A percentile compares a stretch with the other conserved stretches of the same genome.
Evolutionary conservation across 2,797 vertebrate species (phyloP).

Genomic region (Enteromius unitaeniatus): DNA sequence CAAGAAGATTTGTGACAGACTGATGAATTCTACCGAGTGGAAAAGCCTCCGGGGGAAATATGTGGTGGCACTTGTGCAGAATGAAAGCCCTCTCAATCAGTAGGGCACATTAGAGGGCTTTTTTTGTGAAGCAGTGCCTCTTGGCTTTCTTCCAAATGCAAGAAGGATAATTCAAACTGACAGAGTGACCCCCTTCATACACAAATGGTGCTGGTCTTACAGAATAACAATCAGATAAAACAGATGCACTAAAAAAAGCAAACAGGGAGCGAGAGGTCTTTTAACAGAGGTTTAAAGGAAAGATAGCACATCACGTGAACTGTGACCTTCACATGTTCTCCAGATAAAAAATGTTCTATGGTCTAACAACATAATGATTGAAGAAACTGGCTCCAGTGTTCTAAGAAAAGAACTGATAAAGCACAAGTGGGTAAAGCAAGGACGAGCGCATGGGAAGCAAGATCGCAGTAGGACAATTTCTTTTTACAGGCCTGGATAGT

Average conservation of each 20-base stretch:
- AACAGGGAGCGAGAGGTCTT: slow-evolving; percentile 40
- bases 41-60: slow-evolving; percentile 52
- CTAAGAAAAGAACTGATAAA: not conserved
- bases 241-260: slow-evolving; percentile 46
- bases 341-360: not conserved
- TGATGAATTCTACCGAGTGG: slow-evolving; percentile 27
- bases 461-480: not conserved
- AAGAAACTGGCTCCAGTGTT: not conserved
- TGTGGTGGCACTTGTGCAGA: slow-evolving; percentile 41
- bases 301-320: slow-evolving; percentile 4
- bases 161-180: slow-evolving; percentile 73
- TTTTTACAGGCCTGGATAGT: not conserved
- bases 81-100: slow-evolving; percentile 62
- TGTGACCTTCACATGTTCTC: not conserved
- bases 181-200: slow-evolving; percentile 70
- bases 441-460: not conserved
- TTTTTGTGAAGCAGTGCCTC: slow-evolving; percentile 64
- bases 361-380: not conserved
- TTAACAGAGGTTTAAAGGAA: slow-evolving; percentile 50
- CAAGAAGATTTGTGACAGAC: slow-evolving; percentile 47
- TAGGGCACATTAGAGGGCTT: slow-evolving; percentile 63
- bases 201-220: slow-evolving; percentile 65
- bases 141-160: slow-evolving; percentile 69
- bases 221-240: slow-evolving; percentile 68
- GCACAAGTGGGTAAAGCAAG: not conserved